phyloP scores from a whole-genome alignment of 1,140 invertebrate genomes.

The Melitaea cinxia region DNA sequence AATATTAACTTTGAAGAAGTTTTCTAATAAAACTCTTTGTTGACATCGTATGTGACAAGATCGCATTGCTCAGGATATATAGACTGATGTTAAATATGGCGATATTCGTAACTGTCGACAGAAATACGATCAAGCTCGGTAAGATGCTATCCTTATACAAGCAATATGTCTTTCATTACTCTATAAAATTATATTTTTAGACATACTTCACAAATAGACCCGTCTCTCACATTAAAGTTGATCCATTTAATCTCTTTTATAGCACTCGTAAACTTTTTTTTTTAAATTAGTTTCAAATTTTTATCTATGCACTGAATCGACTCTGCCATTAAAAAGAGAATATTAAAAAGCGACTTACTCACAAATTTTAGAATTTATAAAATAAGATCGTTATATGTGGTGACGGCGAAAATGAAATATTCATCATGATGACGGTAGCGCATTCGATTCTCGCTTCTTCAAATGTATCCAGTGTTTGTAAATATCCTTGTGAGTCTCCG shows the following conservation, averaged over 20 bases:
- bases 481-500: too few species aligned
- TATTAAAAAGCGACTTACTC: background rate
- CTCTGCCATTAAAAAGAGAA: background rate
- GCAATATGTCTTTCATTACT: constrained; percentile 17
- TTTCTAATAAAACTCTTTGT: constrained; percentile 34
- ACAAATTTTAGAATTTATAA: background rate
- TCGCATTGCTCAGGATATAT: constrained; percentile 9
- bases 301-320: constrained; percentile 19
- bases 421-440: too few species aligned
- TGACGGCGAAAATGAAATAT: too few species aligned
- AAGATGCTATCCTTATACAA: constrained; percentile 14
- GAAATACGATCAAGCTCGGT: constrained; percentile 16
- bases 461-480: too few species aligned
- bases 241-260: constrained; percentile 16
- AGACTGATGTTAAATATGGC: constrained; percentile 12
- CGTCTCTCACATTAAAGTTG: background rate
- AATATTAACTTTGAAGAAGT: constrained; percentile 12
- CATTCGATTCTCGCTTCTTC: too few species aligned
- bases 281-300: constrained; percentile 24
- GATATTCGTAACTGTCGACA: constrained; percentile 15
- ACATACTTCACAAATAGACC: background rate
- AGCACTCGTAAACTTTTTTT: constrained; percentile 14
- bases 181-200: constrained; percentile 32
- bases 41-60: constrained; percentile 25
- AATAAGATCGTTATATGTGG: too few species aligned